Evolutionary conservation across 2,797 vertebrate genomes (phyloP).

Genomic region (Coccyzus lansbergi): DNA sequence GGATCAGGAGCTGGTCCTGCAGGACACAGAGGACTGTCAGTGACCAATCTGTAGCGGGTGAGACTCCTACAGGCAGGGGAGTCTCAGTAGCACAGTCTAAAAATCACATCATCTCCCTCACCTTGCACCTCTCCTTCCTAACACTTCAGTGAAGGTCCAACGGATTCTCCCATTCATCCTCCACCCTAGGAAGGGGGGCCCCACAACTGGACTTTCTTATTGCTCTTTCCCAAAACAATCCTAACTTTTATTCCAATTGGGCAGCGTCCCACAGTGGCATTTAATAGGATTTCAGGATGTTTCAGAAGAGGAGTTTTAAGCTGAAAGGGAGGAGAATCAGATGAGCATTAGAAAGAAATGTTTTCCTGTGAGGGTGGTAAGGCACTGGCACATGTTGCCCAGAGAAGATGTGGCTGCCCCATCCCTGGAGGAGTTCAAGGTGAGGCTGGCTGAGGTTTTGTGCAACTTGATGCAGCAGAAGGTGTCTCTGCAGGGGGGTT

Average conservation of each 20-base stretch:
- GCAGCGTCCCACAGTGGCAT: background rate
- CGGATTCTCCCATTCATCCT: background rate
- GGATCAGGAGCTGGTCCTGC: background rate
- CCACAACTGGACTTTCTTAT: background rate
- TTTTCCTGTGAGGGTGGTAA: no score
- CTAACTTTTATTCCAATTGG: background rate
- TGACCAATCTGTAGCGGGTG: background rate
- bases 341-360: no score
- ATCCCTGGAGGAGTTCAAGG: no score
- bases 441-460: no score
- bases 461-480: no score
- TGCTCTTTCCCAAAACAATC: background rate
- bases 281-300: background rate
- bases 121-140: background rate
- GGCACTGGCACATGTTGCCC: no score
- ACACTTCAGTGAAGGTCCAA: accelerated
- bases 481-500: no score
- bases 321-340: no score
- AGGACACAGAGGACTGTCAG: background rate
- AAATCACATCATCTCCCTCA: background rate
- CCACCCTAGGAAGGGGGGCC: background rate
- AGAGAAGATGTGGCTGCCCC: no score
- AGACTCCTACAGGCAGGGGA: background rate
- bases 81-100: accelerated
- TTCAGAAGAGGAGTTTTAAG: background rate